Evolutionary conservation across 30 jellyfish, hydroid and myxozoan genomes (phyloP).

Genomic region (Aurelia aurita complex sp. Pacific): DNA sequence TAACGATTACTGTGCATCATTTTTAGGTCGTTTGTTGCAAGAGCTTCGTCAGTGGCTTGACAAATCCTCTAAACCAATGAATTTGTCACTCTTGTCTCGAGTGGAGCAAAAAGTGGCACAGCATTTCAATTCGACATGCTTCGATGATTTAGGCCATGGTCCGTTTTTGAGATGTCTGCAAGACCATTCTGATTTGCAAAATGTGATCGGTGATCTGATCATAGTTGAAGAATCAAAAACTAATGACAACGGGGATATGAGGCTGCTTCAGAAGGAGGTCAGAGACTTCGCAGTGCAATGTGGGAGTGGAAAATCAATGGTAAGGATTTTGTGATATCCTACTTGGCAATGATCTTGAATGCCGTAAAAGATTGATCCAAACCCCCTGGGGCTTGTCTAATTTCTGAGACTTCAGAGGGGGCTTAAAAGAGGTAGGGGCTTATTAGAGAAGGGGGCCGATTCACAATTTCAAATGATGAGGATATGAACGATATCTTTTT

Average conservation of each 20-base stretch:
- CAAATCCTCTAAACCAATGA: conserved; percentile 35
- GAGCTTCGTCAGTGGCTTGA: conserved; percentile 28
- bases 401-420: too few relatives aligned
- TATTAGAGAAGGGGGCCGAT: too few relatives aligned
- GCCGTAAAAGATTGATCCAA: too few relatives aligned
- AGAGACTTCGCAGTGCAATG: conserved; percentile 3
- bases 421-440: too few relatives aligned
- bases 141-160: conserved; percentile 71
- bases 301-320: conserved; percentile 3
- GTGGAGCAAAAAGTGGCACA: conserved; percentile 39
- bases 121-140: conserved; percentile 14
- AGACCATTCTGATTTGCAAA: conserved; percentile 12
- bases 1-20: neutral
- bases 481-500: too few relatives aligned
- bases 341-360: neutral
- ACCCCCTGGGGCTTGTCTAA: too few relatives aligned
- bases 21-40: conserved; percentile 26
- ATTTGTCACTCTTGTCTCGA: conserved; percentile 13
- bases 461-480: too few relatives aligned
- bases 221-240: conserved; percentile 1
- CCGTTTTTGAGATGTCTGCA: conserved; percentile 54
- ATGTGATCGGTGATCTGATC: conserved; percentile 6
- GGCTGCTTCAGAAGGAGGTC: neutral
- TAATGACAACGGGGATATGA: neutral
- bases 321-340: neutral